phyloP scores from a whole-genome alignment of 35 echinoderm and acorn worm species.

The Lytechinus pictus region DNA sequence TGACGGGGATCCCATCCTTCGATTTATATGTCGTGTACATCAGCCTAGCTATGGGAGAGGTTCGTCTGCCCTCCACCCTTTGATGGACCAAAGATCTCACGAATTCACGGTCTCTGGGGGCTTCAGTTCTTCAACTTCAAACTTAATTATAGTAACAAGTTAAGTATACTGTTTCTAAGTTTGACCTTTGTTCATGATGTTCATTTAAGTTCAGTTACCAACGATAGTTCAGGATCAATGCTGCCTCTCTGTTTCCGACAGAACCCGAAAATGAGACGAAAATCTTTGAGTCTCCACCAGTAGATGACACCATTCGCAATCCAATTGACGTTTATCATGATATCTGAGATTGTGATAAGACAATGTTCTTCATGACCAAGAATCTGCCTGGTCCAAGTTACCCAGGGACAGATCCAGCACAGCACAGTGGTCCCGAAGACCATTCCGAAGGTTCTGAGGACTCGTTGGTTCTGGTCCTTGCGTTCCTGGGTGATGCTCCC shows the following conservation, averaged over 20 bases:
- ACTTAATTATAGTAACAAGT: too few species aligned
- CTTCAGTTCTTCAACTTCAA: too few species aligned
- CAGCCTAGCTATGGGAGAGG: too few species aligned
- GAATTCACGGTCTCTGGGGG: too few species aligned
- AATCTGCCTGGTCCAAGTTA: neutral
- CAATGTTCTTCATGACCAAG: neutral
- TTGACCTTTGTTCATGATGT: neutral
- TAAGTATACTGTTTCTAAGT: too few species aligned
- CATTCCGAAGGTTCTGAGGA: neutral
- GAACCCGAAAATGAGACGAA: neutral
- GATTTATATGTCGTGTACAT: too few species aligned
- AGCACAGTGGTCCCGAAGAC: neutral
- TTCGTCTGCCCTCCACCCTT: too few species aligned
- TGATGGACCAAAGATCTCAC: too few species aligned
- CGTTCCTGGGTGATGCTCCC: neutral
- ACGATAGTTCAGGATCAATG: neutral
- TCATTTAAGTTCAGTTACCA: neutral
- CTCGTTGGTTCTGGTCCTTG: neutral
- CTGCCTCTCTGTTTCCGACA: neutral
- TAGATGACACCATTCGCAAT: neutral
- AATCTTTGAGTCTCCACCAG: neutral
- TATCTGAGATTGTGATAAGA: neutral
- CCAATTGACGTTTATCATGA: constrained; percentile 23
- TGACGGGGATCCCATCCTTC: too few species aligned
- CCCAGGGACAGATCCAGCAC: neutral